phyloP scores from a whole-genome alignment of 2,113 vertebrate genomes.

The Mormyrus iriodes region DNA sequence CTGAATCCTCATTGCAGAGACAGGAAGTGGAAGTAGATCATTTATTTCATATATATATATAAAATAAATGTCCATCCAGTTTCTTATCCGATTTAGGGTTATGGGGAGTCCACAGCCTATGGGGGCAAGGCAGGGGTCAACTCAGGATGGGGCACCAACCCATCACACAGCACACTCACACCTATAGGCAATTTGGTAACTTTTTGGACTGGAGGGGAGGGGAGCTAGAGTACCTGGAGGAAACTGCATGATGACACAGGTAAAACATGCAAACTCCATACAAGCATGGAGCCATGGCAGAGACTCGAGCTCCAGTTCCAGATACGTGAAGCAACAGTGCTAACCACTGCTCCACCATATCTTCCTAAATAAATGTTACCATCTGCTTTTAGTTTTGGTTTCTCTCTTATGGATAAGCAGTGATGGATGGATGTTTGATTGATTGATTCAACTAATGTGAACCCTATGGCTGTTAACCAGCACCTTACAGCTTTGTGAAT shows the following conservation, averaged over 20 bases:
- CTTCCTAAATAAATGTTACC: neutral
- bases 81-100: neutral
- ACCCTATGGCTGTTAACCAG: neutral
- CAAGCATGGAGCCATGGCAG: neutral
- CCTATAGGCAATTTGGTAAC: neutral
- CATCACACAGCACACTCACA: neutral
- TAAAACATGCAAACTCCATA: neutral
- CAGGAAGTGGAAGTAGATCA: neutral
- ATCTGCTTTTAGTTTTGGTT: neutral
- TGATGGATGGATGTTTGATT: neutral
- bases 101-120: neutral
- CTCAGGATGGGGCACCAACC: neutral
- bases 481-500: constrained; percentile 11
- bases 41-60: no score
- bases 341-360: neutral
- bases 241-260: neutral
- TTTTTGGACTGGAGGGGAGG: neutral
- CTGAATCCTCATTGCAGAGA: neutral
- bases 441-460: neutral
- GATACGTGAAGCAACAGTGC: neutral
- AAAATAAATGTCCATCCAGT: neutral
- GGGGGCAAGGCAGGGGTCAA: neutral
- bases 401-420: neutral
- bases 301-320: neutral
- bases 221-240: neutral